Conservation (phyloP, 2,888 invertebrate genomes). For the Trissolcus japonicus region DNA sequence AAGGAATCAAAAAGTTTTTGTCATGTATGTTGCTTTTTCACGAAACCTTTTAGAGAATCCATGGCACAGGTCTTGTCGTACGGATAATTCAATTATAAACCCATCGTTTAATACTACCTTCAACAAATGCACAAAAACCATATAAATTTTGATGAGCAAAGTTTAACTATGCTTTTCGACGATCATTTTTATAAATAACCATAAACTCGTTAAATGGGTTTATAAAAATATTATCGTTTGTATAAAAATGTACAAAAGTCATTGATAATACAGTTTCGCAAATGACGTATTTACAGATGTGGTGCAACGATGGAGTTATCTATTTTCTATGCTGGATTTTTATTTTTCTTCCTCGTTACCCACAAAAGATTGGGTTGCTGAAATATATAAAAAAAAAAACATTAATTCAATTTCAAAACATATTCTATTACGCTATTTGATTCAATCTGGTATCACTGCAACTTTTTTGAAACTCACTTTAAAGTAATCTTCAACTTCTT, state of each 20-base stretch:
- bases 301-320: not conserved
- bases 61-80: slow-evolving; percentile 15
- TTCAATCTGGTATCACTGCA: not conserved
- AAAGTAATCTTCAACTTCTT: slow-evolving; percentile 88
- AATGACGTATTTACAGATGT: slow-evolving; percentile 43
- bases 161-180: not conserved
- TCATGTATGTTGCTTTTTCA: slow-evolving; percentile 7
- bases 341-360: slow-evolving; percentile 61
- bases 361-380: slow-evolving; percentile 69
- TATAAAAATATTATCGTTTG: slow-evolving; percentile 26
- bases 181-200: not conserved
- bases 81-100: slow-evolving; percentile 15
- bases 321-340: slow-evolving; percentile 20
- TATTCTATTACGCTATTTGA: not conserved
- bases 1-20: not conserved
- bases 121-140: not conserved
- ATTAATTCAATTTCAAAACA: no score
- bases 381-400: slow-evolving; percentile 13
- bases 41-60: slow-evolving; percentile 3
- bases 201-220: not conserved
- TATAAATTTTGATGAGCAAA: no score
- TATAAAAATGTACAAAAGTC: slow-evolving; percentile 18
- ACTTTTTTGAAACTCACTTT: slow-evolving; percentile 74
- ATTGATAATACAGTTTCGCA: not conserved
- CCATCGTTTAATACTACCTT: not conserved